Evolutionary conservation across 2,888 invertebrate genomes (phyloP).

Genomic region (Chouioia cunea): DNA sequence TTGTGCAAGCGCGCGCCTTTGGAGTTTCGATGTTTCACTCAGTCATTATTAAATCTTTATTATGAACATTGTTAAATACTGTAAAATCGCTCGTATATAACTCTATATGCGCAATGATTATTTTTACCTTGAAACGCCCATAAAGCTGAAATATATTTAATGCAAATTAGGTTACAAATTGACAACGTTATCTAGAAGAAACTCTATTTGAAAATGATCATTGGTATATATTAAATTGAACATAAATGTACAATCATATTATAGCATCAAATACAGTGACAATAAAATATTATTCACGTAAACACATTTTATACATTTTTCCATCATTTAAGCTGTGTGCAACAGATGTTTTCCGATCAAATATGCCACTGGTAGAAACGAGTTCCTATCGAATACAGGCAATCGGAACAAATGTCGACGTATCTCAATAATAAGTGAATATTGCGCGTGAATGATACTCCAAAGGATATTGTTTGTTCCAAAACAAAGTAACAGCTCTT

Average conservation of each 20-base stretch:
- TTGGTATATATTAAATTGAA: conserved; percentile 19
- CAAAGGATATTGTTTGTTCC: no score
- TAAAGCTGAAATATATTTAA: neutral
- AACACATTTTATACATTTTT: no score
- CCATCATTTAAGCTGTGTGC: neutral
- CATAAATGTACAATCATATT: conserved; percentile 20
- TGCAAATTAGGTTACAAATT: neutral
- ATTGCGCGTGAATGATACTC: neutral
- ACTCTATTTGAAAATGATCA: neutral
- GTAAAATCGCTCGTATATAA: neutral
- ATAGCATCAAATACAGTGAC: neutral
- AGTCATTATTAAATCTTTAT: neutral
- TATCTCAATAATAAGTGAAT: neutral
- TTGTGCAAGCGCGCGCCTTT: conserved; percentile 49
- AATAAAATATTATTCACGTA: no score
- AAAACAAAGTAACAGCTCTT: no score
- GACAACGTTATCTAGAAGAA: neutral
- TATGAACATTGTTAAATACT: no score
- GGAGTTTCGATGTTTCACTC: conserved; percentile 40
- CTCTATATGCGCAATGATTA: conserved; percentile 23
- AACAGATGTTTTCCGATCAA: neutral
- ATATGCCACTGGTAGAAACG: neutral
- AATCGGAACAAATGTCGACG: no score
- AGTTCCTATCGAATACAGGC: no score
- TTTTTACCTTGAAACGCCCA: conserved; percentile 10